phyloP scores from a whole-genome alignment of 2,888 invertebrate species.

The Tetanocera ferruginea region DNA sequence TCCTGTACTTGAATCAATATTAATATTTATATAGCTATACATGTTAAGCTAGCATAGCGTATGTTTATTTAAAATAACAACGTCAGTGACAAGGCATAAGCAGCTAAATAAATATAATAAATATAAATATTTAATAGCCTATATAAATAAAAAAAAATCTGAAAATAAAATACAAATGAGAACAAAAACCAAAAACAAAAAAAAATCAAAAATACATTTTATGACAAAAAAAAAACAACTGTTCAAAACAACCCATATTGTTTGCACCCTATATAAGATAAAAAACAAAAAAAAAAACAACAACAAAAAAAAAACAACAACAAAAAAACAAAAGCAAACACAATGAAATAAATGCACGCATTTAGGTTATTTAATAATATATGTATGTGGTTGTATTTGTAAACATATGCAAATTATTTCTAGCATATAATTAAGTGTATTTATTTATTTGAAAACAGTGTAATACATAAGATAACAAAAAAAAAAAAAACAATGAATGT shows the following conservation, averaged over 20 bases:
- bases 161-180: background rate
- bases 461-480: background rate
- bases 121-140: background rate
- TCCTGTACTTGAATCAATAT: no score
- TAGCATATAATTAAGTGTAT: slow-evolving; percentile 5
- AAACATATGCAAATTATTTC: slow-evolving; percentile 14
- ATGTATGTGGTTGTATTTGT: background rate
- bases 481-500: background rate
- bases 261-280: no score
- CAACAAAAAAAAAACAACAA: background rate
- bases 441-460: background rate
- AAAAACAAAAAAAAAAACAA: no score
- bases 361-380: background rate
- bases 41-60: background rate
- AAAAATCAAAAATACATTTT: background rate
- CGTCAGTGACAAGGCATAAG: no score
- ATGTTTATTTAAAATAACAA: no score
- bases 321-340: background rate
- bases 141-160: background rate
- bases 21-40: background rate
- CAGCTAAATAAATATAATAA: no score
- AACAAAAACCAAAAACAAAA: slow-evolving; percentile 12
- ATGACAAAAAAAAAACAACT: no score
- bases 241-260: no score
- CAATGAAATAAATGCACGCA: background rate